Percentiles rank a stretch among this genome's conserved stretches.
These are phyloP conservation scores for Atractosteus spatula DNA, from an alignment of 2,113 vertebrate genomes.

Conservation along the genomic window DNA sequence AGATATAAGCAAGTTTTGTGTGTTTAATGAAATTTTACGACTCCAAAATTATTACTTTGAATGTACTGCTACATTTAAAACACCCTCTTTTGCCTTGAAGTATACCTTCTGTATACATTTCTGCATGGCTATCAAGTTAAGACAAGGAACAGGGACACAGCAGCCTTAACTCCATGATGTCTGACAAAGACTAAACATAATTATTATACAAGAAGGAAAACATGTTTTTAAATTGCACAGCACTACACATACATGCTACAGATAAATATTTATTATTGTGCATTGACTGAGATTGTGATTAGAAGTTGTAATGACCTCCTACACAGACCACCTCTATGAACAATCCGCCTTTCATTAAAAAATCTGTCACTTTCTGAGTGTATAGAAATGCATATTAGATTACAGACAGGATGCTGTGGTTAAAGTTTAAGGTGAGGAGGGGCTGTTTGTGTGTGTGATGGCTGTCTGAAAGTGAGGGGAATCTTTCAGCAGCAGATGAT, in stretches of 20 bases:
- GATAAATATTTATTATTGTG: slow-evolving; percentile 61
- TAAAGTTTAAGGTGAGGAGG: neutral
- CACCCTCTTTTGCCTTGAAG: too few relatives aligned
- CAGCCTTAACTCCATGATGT: slow-evolving; percentile 44
- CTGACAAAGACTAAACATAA: slow-evolving; percentile 66
- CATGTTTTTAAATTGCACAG: slow-evolving; percentile 53
- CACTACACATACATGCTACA: slow-evolving; percentile 56
- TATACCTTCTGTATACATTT: neutral
- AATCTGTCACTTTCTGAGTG: slow-evolving; percentile 35
- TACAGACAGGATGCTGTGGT: slow-evolving; percentile 24
- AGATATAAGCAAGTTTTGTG: too few relatives aligned
- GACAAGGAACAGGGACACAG: neutral
- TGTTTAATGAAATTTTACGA: too few relatives aligned
- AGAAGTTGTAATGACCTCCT: slow-evolving; percentile 36
- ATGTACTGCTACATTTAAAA: too few relatives aligned
- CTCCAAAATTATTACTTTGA: too few relatives aligned
- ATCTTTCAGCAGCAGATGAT: slow-evolving; percentile 21
- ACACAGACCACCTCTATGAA: slow-evolving; percentile 69
- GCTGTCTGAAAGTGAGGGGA: slow-evolving; percentile 29
- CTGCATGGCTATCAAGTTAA: neutral
- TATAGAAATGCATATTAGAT: slow-evolving; percentile 18
- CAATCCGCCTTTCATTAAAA: slow-evolving; percentile 66
- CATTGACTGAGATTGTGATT: slow-evolving; percentile 37
- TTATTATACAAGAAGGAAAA: slow-evolving; percentile 67
- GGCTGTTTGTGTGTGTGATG: neutral